Evolutionary conservation across 2,888 invertebrate species (phyloP).

Genomic region (Euzophera pinguis): DNA sequence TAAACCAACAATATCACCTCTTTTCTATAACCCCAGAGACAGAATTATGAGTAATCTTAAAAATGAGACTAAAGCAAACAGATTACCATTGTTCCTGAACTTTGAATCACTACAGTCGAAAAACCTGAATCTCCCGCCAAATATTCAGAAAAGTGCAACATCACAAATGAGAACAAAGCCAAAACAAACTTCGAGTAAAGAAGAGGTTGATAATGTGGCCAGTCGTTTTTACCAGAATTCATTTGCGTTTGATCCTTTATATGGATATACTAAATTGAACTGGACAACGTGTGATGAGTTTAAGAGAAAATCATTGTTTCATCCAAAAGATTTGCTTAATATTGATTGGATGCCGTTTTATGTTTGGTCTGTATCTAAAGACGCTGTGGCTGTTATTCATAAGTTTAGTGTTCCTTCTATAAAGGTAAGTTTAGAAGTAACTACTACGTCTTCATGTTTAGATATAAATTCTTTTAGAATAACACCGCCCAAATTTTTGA

Average conservation of each 20-base stretch:
- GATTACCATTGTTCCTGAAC: neutral
- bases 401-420: conserved; percentile 46
- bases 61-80: neutral
- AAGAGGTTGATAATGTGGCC: too few relatives aligned
- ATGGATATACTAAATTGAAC: conserved; percentile 8
- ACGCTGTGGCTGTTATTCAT: conserved; percentile 28
- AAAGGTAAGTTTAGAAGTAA: conserved; percentile 34
- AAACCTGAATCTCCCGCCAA: neutral
- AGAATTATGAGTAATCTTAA: neutral
- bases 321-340: conserved; percentile 48
- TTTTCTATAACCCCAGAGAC: neutral
- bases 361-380: conserved; percentile 38
- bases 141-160: neutral
- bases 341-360: conserved; percentile 58
- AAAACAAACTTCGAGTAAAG: too few relatives aligned
- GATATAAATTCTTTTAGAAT: too few relatives aligned
- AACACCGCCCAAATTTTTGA: too few relatives aligned
- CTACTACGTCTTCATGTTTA: too few relatives aligned
- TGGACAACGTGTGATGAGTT: conserved; percentile 59
- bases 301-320: conserved; percentile 32
- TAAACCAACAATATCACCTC: neutral
- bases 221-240: too few relatives aligned
- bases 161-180: neutral
- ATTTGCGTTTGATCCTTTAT: too few relatives aligned
- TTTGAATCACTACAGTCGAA: neutral